Base-by-base conservation (phyloP, 2,797 vertebrate species). In the Molossus alvarezi region DNA sequence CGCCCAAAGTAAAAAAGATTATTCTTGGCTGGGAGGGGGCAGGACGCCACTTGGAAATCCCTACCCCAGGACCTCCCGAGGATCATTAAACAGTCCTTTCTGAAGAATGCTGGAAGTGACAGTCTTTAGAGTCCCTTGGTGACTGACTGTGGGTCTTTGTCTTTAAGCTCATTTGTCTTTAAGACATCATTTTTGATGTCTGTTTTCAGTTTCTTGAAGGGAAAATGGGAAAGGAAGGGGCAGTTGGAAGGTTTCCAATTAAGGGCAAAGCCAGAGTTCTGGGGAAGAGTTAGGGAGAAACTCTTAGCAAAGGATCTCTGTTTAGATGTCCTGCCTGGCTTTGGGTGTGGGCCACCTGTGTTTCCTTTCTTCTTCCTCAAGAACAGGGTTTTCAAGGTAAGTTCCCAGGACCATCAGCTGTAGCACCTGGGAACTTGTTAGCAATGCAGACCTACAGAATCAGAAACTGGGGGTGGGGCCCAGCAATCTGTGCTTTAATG, bases 161-260 rank as follows among this genome's bases (percentile, higher is more conserved):
- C 76, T 88, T 80, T 73, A 88, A 57, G 45, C 58, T 53, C 55
- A 14, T 17, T 92, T 18, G 15, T 41, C 75, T 65, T 33, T n/a
- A n/a, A n/a, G n/a, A n/a, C n/a, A n/a, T 67, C 29, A 33, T 67
- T 45, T 80, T 27, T 14, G 12, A 17, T 72, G 88, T 95, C 15
- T 15, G n/a, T 95, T 80, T 92, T 55, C 55, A 65, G 7, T 53
- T 83, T 79, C 73, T 91, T 85, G 84, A 85, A 51, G 64, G 72
- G 51, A 41, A 14, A 41, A 6, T 77, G n/a, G 92, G 37, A 20
- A 82, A 82, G 83, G 53, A 53, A 82, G 60, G 41, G 18, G 11
- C 21, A 83, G 41, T 29, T 62, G 45, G 41, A 58, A 84, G 33
- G 21, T 69, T 90, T 80, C 77, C 9, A 21, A 8, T 27, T 15